These are phyloP conservation scores for Papilio elwesi DNA, from an alignment of 2,888 invertebrate species.

Conservation along the genomic window DNA sequence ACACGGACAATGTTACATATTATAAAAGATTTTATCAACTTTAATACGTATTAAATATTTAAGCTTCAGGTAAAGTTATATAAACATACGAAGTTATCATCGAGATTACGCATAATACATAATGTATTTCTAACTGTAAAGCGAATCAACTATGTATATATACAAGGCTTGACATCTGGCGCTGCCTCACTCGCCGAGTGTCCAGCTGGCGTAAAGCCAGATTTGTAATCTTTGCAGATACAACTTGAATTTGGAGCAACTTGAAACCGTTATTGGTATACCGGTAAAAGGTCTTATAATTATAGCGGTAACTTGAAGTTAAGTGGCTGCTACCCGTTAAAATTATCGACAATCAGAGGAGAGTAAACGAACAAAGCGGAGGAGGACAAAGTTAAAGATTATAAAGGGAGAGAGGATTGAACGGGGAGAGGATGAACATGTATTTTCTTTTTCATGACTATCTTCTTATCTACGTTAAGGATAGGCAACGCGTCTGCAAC, in stretches of 20 bases:
- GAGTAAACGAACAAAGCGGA: no score
- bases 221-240: constrained; percentile 22
- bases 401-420: no score
- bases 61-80: background rate
- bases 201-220: constrained; percentile 30
- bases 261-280: constrained; percentile 8
- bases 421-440: no score
- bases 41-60: no score
- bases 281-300: background rate
- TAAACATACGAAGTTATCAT: constrained; percentile 13
- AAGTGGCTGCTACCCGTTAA: no score
- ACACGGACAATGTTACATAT: no score
- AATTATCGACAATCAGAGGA: no score
- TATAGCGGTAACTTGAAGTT: background rate
- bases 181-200: background rate
- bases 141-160: background rate
- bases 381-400: no score
- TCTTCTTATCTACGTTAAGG: no score
- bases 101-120: constrained; percentile 22
- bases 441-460: no score
- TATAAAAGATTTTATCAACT: no score
- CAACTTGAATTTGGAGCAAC: constrained; percentile 28
- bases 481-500: no score
- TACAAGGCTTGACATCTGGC: constrained; percentile 17
- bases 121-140: constrained; percentile 37